These are phyloP conservation scores for Cryptus armator DNA, from an alignment of 2,888 invertebrate genomes.

Conservation along the genomic window DNA sequence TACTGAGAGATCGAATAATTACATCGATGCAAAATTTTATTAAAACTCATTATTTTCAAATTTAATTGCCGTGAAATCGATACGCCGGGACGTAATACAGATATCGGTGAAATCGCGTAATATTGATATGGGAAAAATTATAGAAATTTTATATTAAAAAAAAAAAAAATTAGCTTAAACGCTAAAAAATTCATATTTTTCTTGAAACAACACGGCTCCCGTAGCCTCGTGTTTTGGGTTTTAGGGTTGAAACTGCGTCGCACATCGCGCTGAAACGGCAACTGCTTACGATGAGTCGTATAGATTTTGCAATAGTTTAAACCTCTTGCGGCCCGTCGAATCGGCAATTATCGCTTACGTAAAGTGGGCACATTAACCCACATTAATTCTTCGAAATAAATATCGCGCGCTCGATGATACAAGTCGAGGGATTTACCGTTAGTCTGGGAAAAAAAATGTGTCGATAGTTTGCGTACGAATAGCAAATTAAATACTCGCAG, in stretches of 20 bases:
- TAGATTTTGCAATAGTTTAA: constrained; percentile 36
- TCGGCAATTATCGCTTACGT: constrained; percentile 58
- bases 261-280: not conserved
- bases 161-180: too few species aligned
- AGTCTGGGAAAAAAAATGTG: constrained; percentile 3
- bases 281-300: not conserved
- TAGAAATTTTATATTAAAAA: too few species aligned
- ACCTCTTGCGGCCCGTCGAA: constrained; percentile 34
- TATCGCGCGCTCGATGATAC: constrained; percentile 8
- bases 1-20: too few species aligned
- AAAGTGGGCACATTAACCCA: constrained; percentile 56
- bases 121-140: too few species aligned
- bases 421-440: not conserved
- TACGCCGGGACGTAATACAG: too few species aligned
- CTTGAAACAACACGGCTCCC: too few species aligned
- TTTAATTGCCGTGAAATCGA: too few species aligned
- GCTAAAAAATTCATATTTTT: not conserved
- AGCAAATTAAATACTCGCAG: not conserved
- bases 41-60: too few species aligned
- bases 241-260: too few species aligned
- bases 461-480: not conserved
- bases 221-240: too few species aligned
- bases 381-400: constrained; percentile 65
- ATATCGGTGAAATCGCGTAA: too few species aligned
- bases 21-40: too few species aligned